phyloP scores from a whole-genome alignment of 2,888 invertebrate species.

The Bembecia ichneumoniformis region DNA sequence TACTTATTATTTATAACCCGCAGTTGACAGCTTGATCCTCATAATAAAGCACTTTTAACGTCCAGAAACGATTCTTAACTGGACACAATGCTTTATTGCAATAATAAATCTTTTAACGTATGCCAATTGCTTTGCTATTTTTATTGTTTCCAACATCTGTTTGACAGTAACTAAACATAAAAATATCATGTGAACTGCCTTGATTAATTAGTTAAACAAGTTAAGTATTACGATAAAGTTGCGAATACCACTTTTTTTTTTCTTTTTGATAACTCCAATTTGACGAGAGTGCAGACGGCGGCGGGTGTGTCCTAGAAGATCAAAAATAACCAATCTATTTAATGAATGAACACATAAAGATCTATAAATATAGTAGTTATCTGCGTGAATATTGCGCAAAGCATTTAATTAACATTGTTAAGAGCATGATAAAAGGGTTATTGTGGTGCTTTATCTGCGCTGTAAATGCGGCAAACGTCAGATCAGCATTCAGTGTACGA shows the following conservation, averaged over 20 bases:
- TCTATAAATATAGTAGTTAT: too few species aligned
- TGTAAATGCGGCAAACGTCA: neutral
- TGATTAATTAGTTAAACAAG: neutral
- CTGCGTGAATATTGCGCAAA: too few species aligned
- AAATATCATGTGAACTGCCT: conserved; percentile 1
- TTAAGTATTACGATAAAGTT: too few species aligned
- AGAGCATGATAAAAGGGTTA: too few species aligned
- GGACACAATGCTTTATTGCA: conserved; percentile 8
- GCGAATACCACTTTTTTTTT: too few species aligned
- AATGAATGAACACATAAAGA: too few species aligned
- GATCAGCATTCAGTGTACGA: neutral
- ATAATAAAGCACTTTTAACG: conserved; percentile 8
- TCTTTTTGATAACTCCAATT: too few species aligned
- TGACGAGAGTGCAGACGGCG: too few species aligned
- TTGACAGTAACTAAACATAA: conserved; percentile 3
- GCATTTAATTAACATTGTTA: too few species aligned
- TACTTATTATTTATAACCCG: neutral
- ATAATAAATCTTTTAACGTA: conserved; percentile 19
- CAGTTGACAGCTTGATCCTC: neutral
- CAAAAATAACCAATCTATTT: too few species aligned
- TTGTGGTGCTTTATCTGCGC: neutral
- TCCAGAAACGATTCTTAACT: conserved; percentile 13
- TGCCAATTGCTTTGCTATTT: conserved; percentile 13
- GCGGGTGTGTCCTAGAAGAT: too few species aligned
- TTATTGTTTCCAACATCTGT: conserved; percentile 12